Conservation (phyloP, 2,113 vertebrate species). For the Coptodon bakossiorum region DNA sequence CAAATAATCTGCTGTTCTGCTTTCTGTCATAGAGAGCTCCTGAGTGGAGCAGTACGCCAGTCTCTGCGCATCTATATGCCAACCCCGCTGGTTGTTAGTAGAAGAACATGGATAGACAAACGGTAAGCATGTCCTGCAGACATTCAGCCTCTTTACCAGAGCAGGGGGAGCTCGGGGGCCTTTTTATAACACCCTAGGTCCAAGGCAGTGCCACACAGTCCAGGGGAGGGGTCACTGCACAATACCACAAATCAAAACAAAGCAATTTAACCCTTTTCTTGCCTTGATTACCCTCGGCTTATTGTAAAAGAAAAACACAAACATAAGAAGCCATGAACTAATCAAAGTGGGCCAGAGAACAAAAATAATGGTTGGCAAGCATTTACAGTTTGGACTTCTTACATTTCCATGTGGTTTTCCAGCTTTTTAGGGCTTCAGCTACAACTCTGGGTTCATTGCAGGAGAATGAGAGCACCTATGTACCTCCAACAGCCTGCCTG, state of each 20-base stretch:
- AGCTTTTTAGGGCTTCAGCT: neutral
- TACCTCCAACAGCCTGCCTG: neutral
- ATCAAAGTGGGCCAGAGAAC: neutral
- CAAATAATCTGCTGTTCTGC: constrained; percentile 31
- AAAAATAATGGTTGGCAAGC: neutral
- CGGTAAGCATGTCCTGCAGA: constrained; percentile 72
- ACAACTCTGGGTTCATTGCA: neutral
- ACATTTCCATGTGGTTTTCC: neutral
- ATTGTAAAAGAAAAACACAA: neutral
- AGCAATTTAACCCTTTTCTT: constrained; percentile 61
- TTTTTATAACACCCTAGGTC: constrained; percentile 72
- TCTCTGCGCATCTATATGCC: constrained; percentile 62
- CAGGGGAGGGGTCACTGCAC: constrained; percentile 60
- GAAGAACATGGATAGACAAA: constrained; percentile 63
- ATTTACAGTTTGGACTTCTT: neutral
- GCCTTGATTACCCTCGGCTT: constrained; percentile 11
- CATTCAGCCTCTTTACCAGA: constrained; percentile 70
- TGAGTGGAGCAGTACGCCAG: constrained; percentile 41
- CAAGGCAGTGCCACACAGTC: constrained; percentile 24
- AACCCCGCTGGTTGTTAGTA: constrained; percentile 51
- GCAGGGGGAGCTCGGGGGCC: constrained; percentile 54
- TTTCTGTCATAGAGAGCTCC: constrained; percentile 65
- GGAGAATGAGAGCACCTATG: neutral
- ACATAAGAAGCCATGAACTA: neutral
- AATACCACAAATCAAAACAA: constrained; percentile 63